Base-by-base conservation (phyloP, 1,140 invertebrate species). In the Drosophila arizonae region DNA sequence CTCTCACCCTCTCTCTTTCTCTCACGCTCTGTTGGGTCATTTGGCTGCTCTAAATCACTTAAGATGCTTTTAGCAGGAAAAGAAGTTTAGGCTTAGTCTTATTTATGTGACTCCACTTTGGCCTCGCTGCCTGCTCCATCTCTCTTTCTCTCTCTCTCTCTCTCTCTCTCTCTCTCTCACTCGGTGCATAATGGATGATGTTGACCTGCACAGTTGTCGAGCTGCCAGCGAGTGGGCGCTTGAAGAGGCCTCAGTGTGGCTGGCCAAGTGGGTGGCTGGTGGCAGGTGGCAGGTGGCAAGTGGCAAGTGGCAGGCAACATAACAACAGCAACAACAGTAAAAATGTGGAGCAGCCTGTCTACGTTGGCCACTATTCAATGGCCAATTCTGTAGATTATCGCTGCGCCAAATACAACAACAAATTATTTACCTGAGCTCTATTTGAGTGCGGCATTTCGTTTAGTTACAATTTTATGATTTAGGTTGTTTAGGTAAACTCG, bases 31-130 rank as follows among this genome's bases (percentile, higher is more conserved):
- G 57, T 61, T 68, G 55, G 66, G 72, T 63, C 72, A 69, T 74
- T 68, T 68, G 76, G 76, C 79, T 87, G 82, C 82, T 88, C 82
- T 87, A 87, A 87, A 87, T 87, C 82, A 87, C 82, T 87, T 87
- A 87, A 87, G 82, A 87, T 87, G 84, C 84, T 87, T 87, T 87
- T 88, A 87, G 79, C 79, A 68, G 79, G 76, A 67, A 82, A 81
- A 76, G 60, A 87, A 79, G 65, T 87, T 87, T 61, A 64, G 81
- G 84, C 79, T 88, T 87, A 82, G 82, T 77, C 74, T 75, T 81
- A 81, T 79, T 76, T 87, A 82, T 87, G 76, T 86, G 41, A 24
- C 43, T 56, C 51, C 51, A 39, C 46, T 5, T 21, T 17, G 50
- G 51, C 13, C 36, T 54, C 36, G 41, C 13, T 13, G 39, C 10